Base-by-base conservation (phyloP, 2,888 invertebrate genomes). In the Alcis repandata region DNA sequence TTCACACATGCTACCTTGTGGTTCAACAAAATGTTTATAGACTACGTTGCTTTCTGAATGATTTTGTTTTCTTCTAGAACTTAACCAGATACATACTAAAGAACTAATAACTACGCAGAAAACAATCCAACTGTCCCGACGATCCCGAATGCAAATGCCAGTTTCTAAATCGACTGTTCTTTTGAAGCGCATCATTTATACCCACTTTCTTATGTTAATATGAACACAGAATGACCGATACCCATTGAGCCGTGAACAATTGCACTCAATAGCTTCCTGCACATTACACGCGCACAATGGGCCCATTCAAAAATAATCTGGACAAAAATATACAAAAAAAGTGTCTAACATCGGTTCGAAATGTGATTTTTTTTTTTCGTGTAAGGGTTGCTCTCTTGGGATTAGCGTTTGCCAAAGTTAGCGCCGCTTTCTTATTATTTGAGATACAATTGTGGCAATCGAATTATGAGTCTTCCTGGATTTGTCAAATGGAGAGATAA, bases 211-310 rank as follows among this genome's bases (percentile, higher is more conserved):
- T 80, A 79, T 72, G 79, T 76, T 78, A 83, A 83, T 79, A 76
- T 63, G 75, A 78, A 82, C 84, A 82, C 75, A 82, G 75, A 82
- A 71, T 70, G 66, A 63, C 73, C 63, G 63, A 69, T 82, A 80
- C 63, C 82, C 83, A 83, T 72, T 82, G 75, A 80, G 77, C 79
- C 89, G 79, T 83, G 75, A 75, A 89, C 89, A 89, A 90, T 90
- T 83, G 86, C 53, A 73, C 83, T 82, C 83, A 80, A 89, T 90
- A 84, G 83, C 87, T 91, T 91, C 90, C 91, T 89, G 85, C 70
- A 80, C 83, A 85, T 83, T 86, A 80, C 82, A 80, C 82, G 75
- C 68, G 76, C 83, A 91, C 87, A 91, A 90, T 89, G 83, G 64
- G 46, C 38, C 73, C 88, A 91, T 91, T 90, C 88, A 90, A 73